A percentile compares a stretch with the other conserved stretches of the same genome.
phyloP scores from a whole-genome alignment of 2,888 invertebrate genomes.

The Mactromeris polynyma region DNA sequence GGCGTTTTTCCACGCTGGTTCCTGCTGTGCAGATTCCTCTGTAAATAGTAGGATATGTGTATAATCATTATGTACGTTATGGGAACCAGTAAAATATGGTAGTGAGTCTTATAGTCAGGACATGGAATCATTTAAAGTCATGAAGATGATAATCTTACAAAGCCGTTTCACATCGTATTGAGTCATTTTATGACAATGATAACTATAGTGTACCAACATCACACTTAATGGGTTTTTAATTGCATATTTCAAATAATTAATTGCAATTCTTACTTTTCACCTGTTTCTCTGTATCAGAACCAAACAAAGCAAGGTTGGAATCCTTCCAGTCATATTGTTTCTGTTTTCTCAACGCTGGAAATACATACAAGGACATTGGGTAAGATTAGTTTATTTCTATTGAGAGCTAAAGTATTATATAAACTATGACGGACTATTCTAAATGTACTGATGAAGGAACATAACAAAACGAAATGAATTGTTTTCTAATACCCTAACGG shows the following conservation, averaged over 20 bases:
- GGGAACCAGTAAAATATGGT: not conserved
- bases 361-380: not conserved
- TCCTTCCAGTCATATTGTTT: slow-evolving; percentile 85
- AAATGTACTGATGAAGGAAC: too few relatives aligned
- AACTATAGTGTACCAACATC: not conserved
- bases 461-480: too few relatives aligned
- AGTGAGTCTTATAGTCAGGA: not conserved
- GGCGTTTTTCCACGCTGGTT: slow-evolving; percentile 84
- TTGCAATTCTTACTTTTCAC: slow-evolving; percentile 81
- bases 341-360: slow-evolving; percentile 76
- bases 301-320: slow-evolving; percentile 83
- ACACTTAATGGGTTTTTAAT: not conserved
- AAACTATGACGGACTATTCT: too few relatives aligned
- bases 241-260: not conserved
- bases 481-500: too few relatives aligned
- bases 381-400: not conserved
- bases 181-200: not conserved
- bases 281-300: slow-evolving; percentile 80
- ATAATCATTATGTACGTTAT: not conserved
- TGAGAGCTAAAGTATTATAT: not conserved
- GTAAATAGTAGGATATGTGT: slow-evolving; percentile 29
- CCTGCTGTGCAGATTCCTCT: slow-evolving; percentile 85
- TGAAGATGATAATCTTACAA: not conserved
- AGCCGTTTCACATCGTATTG: not conserved
- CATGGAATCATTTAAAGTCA: not conserved